phyloP scores from a whole-genome alignment of 1,140 invertebrate genomes.

The Diorhabda elongata region DNA sequence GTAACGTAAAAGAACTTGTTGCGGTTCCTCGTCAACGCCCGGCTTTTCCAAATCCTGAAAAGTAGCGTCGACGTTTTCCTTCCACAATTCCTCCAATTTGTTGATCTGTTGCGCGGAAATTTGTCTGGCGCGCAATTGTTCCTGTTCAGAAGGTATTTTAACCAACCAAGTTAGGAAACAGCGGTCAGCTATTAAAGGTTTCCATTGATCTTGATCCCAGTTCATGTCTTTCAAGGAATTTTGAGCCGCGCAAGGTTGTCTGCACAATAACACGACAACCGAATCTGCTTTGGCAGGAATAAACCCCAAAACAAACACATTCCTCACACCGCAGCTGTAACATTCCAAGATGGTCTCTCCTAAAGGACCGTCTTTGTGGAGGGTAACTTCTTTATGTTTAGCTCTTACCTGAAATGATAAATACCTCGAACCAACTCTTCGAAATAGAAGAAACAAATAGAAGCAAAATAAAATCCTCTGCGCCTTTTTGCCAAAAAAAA shows the following conservation, averaged over 20 bases:
- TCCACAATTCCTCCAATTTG: constrained; percentile 98
- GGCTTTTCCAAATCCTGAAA: constrained; percentile 97
- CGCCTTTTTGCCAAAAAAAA: too few relatives aligned
- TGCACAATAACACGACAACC: constrained; percentile 95
- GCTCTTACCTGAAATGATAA: constrained; percentile 63
- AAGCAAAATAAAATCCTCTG: background rate
- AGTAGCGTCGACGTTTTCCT: constrained; percentile 95
- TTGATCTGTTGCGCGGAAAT: constrained; percentile 96
- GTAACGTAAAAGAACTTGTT: constrained; percentile 73
- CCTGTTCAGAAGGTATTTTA: constrained; percentile 92
- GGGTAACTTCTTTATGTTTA: constrained; percentile 97
- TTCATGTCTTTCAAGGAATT: constrained; percentile 93
- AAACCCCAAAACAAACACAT: constrained; percentile 97
- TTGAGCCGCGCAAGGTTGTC: constrained; percentile 95
- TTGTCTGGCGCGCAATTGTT: constrained; percentile 90
- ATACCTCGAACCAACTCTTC: background rate
- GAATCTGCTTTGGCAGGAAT: constrained; percentile 99
- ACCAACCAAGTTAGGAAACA: constrained; percentile 96
- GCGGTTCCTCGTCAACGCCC: constrained; percentile 94
- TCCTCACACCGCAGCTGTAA: constrained; percentile 96
- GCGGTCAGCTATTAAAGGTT: constrained; percentile 93
- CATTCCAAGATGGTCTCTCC: constrained; percentile 98
- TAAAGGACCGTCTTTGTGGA: constrained; percentile 95
- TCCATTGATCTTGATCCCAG: constrained; percentile 99
- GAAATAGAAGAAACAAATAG: background rate